Evolutionary conservation across 2,113 vertebrate genomes (phyloP), one percentile per base, ranked within the genome.

Genomic region (Pogona vitticeps): DNA sequence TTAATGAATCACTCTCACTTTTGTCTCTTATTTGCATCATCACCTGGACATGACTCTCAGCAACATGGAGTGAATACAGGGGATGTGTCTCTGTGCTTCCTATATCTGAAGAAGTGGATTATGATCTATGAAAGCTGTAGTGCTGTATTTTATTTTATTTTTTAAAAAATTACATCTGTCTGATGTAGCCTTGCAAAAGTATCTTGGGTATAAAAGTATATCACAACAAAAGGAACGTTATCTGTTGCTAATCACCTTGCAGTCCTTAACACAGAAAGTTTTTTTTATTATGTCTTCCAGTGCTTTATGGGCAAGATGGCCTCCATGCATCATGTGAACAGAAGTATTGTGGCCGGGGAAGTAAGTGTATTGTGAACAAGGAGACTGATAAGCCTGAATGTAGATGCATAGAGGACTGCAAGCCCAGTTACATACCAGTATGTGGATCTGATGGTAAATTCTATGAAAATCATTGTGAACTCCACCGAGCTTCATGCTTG

Each of bases 391-490:
- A 96, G 21, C 97, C 97, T 0, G 96, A 97, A 83, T 99, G 98
- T 70, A 94, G 94, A 0, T 99, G 98, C 31, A 91, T 98, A 79
- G 95, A 98, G 78, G 94, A 91, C 0, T 99, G 98, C 91, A 97
- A 95, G 65, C 90, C 97, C 92, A 97, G 92, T 91, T 99, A 98
- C 71, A 83, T 98, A 94, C 98, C 98, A 0, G 97, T 98, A 90
- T 99, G 98, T 0, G 98, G 98, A 68, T 99, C 98, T 0, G 98
- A 99, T 0, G 98, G 98, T 83, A 96, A 95, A 61, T 97, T 99
- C 89, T 99, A 99, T 3, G 97, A 98, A 88, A 99, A 99, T 91
- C 98, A 99, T 95, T 99, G 98, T 1, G 97, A 99, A 87, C 96
- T 99, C 73, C 98, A 98, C 91, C 97, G 97, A 40, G 95, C 98